These are phyloP conservation scores for Hipposideros armiger DNA, from an alignment of 2,113 vertebrate genomes.

Conservation along the genomic window DNA sequence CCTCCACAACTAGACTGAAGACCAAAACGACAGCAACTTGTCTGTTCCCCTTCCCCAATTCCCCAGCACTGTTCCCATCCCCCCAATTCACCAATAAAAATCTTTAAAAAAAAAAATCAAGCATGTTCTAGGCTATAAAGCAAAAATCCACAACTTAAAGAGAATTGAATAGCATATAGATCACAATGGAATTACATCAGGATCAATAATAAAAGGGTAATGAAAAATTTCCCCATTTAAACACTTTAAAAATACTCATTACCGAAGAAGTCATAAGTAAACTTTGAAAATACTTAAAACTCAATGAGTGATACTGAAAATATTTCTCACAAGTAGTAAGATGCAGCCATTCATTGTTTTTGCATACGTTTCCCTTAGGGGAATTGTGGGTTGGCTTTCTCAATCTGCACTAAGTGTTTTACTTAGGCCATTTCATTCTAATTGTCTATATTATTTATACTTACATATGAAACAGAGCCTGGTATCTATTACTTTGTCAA, in stretches of 20 bases:
- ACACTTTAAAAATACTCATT: too few relatives aligned
- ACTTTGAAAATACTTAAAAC: neutral
- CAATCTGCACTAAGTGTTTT: neutral
- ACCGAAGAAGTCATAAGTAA: neutral
- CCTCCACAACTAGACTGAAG: too few relatives aligned
- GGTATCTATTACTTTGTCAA: neutral
- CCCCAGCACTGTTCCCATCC: too few relatives aligned
- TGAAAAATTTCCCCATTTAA: neutral
- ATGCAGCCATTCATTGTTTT: neutral
- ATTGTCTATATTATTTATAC: neutral
- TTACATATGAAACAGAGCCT: neutral
- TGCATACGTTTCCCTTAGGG: neutral
- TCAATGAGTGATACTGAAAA: neutral
- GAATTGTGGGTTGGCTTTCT: neutral
- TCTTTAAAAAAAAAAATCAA: too few relatives aligned
- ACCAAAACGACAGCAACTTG: too few relatives aligned
- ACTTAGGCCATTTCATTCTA: neutral
- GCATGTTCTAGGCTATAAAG: neutral
- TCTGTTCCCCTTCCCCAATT: too few relatives aligned
- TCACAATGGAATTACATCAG: neutral
- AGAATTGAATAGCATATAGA: neutral
- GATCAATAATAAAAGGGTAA: neutral
- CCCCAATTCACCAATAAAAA: too few relatives aligned
- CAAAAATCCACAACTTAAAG: neutral
- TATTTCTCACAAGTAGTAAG: neutral